Conservation (phyloP, 2,888 invertebrate species). For the Phragmatobia fuliginosa region DNA sequence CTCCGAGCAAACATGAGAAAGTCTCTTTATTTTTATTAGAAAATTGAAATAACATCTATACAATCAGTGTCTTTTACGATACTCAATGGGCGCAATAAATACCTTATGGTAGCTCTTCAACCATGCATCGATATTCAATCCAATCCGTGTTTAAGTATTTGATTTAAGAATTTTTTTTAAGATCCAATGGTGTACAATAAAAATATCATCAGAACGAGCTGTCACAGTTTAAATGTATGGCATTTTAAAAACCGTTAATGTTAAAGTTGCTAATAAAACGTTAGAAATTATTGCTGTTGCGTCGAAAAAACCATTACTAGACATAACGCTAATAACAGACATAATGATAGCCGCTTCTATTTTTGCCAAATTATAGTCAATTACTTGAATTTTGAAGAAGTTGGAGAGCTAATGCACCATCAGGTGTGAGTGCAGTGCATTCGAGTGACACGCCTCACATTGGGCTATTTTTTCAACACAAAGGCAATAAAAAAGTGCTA, state of each 20-base stretch:
- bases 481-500: constrained; percentile 82
- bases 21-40: constrained; percentile 56
- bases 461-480: constrained; percentile 78
- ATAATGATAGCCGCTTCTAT: constrained; percentile 46
- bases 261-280: constrained; percentile 62
- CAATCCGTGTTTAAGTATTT: constrained; percentile 58
- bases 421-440: constrained; percentile 65
- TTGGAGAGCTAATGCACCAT: constrained; percentile 63
- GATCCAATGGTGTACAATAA: constrained; percentile 56
- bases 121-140: constrained; percentile 60
- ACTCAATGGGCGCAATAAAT: constrained; percentile 62
- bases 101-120: constrained; percentile 54
- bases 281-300: constrained; percentile 58
- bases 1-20: constrained; percentile 65
- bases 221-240: constrained; percentile 62
- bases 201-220: constrained; percentile 62
- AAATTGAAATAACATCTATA: constrained; percentile 72
- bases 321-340: constrained; percentile 66
- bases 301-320: constrained; percentile 69
- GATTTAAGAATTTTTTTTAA: constrained; percentile 59
- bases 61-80: constrained; percentile 68
- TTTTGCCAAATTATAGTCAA: constrained; percentile 75
- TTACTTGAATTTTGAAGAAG: constrained; percentile 65
- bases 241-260: constrained; percentile 59
- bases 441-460: constrained; percentile 28